Percentiles rank a stretch among this genome's conserved stretches.
Conservation (phyloP, 2,113 vertebrate species). For the Pomatorhinus ruficollis region DNA sequence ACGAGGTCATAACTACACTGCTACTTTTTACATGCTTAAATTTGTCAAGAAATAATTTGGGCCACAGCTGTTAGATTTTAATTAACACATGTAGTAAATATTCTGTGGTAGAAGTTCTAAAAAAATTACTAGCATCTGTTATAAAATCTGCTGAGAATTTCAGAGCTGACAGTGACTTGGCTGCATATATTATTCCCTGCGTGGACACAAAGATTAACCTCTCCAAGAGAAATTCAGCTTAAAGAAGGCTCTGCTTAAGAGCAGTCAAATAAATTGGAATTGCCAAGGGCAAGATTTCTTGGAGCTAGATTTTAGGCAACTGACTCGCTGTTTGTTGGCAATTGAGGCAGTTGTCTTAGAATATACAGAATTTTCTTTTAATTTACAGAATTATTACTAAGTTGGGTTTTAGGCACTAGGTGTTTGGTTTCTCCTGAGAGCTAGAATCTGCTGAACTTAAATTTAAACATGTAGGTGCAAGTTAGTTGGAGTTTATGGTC, state of each 20-base stretch:
- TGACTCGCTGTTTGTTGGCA: neutral
- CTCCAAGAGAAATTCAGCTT: neutral
- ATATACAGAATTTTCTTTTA: neutral
- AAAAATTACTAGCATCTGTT: slow-evolving; percentile 13
- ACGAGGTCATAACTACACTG: neutral
- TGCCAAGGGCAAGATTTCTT: neutral
- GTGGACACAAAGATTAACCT: neutral
- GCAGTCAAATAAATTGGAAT: neutral
- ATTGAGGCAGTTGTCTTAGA: neutral
- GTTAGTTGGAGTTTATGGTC: neutral
- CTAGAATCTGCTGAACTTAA: neutral
- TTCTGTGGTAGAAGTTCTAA: neutral
- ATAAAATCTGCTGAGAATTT: neutral
- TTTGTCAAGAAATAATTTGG: neutral
- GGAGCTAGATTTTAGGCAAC: neutral
- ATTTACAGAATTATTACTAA: neutral
- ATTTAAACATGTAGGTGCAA: neutral
- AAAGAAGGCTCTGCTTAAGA: neutral
- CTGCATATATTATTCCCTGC: neutral
- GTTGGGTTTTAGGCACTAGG: neutral
- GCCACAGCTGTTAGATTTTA: slow-evolving; percentile 29
- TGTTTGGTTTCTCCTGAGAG: neutral
- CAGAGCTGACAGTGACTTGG: neutral
- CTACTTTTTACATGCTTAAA: neutral
- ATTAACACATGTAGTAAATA: slow-evolving; percentile 49